Conservation (phyloP, 2,113 vertebrate genomes). For the Tauraco erythrolophus region DNA sequence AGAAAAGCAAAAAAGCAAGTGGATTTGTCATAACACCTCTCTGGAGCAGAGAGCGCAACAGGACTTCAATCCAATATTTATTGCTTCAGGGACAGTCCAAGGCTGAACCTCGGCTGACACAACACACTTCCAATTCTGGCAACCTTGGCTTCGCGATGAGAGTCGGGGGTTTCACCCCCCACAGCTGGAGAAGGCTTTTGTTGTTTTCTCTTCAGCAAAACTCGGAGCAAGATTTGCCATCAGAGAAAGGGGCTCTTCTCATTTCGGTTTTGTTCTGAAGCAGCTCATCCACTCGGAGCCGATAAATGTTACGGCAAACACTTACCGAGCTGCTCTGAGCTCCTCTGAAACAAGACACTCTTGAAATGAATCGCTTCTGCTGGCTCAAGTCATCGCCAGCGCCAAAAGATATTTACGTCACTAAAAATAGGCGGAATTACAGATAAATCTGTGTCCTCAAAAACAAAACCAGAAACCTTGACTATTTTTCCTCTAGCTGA, state of each 20-base stretch:
- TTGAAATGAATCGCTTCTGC: slow-evolving; percentile 20
- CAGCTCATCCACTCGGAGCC: background rate
- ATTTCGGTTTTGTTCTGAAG: background rate
- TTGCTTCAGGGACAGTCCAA: background rate
- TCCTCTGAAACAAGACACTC: slow-evolving; percentile 27
- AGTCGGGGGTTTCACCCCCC: background rate
- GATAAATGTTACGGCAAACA: background rate
- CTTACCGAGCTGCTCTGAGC: background rate
- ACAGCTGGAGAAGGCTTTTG: background rate
- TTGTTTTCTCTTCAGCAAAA: background rate
- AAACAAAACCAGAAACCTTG: background rate
- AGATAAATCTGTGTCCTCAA: background rate
- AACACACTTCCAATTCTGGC: background rate
- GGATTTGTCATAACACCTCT: slow-evolving; percentile 4
- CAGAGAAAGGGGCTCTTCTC: background rate
- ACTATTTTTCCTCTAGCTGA: background rate
- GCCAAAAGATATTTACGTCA: slow-evolving; percentile 14
- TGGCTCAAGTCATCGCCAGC: background rate
- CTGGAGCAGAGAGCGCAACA: background rate
- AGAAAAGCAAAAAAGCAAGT: background rate
- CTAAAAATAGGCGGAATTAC: background rate
- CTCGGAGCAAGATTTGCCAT: background rate
- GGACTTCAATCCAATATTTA: background rate
- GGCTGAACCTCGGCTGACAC: background rate
- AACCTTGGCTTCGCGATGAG: background rate